A percentile compares a stretch with the other conserved stretches of the same genome.
Evolutionary conservation across 2,888 invertebrate genomes (phyloP).

Genomic region (Aricia artaxerxes): DNA sequence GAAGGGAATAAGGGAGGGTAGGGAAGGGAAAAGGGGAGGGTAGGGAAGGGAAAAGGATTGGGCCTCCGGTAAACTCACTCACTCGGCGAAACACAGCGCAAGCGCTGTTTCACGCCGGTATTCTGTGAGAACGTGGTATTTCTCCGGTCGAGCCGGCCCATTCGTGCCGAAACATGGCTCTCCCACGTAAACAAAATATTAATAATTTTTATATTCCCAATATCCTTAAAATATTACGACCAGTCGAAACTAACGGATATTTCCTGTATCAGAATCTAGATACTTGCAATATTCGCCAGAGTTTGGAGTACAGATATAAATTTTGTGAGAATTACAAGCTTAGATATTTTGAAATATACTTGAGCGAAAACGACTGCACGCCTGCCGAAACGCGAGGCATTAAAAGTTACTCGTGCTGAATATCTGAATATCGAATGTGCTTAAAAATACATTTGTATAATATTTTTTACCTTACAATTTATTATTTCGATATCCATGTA

Average conservation of each 20-base stretch:
- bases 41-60: too few relatives aligned
- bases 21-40: too few relatives aligned
- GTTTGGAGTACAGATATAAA: not conserved
- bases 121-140: too few relatives aligned
- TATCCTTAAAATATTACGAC: not conserved
- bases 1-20: too few relatives aligned
- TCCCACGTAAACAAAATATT: too few relatives aligned
- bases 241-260: not conserved
- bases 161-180: too few relatives aligned
- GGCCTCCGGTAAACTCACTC: too few relatives aligned
- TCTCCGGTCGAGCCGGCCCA: too few relatives aligned
- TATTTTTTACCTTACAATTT: not conserved
- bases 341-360: constrained; percentile 19
- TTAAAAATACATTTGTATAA: constrained; percentile 26
- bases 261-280: not conserved
- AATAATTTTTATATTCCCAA: not conserved
- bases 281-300: not conserved
- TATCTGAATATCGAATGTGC: constrained; percentile 27
- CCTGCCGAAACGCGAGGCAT: constrained; percentile 2
- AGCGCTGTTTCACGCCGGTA: too few relatives aligned
- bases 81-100: too few relatives aligned
- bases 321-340: constrained; percentile 3
- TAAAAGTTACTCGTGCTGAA: constrained; percentile 18
- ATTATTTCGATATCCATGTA: not conserved
- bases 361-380: constrained; percentile 5